These are phyloP conservation scores for Hermetia illucens DNA, from an alignment of 1,140 invertebrate genomes.

Conservation along the genomic window DNA sequence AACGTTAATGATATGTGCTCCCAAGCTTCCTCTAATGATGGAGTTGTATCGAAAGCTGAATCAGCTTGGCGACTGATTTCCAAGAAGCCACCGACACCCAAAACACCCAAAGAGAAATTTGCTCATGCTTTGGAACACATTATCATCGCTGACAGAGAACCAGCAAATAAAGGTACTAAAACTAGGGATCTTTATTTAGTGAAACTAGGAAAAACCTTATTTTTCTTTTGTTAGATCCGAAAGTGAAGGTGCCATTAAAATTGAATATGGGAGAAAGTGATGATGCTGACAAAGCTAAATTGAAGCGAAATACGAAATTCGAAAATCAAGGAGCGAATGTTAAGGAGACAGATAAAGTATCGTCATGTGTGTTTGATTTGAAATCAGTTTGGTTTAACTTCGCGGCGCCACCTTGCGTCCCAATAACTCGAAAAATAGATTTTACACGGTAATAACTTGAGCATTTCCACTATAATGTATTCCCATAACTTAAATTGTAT, in stretches of 20 bases:
- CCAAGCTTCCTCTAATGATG: constrained; percentile 6
- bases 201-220: constrained; percentile 2
- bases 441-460: constrained; percentile 56
- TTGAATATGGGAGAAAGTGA: constrained; percentile 17
- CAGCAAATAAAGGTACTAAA: background rate
- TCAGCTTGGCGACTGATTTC: constrained; percentile 22
- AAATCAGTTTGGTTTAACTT: constrained; percentile 94
- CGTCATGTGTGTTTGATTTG: constrained; percentile 71
- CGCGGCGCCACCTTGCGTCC: constrained; percentile 85
- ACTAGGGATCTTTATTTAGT: background rate
- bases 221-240: constrained; percentile 5
- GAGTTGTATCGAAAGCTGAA: constrained; percentile 19
- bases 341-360: constrained; percentile 37
- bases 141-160: constrained; percentile 10
- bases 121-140: constrained; percentile 16
- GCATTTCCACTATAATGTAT: constrained; percentile 4
- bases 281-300: constrained; percentile 19
- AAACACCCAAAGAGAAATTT: constrained; percentile 25
- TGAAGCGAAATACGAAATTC: constrained; percentile 15
- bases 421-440: constrained; percentile 89
- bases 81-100: constrained; percentile 27
- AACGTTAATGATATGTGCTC: background rate
- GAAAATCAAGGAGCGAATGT: constrained; percentile 23
- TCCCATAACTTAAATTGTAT: constrained; percentile 1
- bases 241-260: too few relatives aligned